Evolutionary conservation across 2,797 vertebrate genomes (phyloP).

Genomic region (Sarcophilus harrisii): DNA sequence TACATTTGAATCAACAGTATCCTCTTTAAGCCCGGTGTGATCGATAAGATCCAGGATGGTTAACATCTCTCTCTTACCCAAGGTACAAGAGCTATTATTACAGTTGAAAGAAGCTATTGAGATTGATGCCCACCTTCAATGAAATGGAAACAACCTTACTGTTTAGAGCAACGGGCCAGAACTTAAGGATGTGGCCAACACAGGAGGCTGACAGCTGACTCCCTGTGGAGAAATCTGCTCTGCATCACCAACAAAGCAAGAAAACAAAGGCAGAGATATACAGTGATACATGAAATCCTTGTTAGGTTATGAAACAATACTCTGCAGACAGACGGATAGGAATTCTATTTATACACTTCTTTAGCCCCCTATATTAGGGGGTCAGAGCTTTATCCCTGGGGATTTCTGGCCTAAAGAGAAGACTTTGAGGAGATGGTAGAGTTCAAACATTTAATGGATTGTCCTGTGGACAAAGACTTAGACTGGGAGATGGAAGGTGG

Average conservation of each 20-base stretch:
- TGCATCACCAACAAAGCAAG: background rate
- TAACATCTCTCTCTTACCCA: background rate
- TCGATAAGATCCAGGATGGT: background rate
- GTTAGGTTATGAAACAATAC: conserved; percentile 8
- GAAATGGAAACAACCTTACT: fast-evolving
- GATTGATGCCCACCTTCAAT: background rate
- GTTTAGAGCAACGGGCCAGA: background rate
- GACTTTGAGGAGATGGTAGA: background rate
- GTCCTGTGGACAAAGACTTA: background rate
- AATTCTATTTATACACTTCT: background rate
- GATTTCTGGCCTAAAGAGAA: background rate
- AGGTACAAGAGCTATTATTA: background rate
- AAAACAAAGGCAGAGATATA: background rate
- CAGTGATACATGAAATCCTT: background rate
- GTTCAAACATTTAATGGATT: background rate
- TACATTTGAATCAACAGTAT: background rate
- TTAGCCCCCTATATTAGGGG: background rate
- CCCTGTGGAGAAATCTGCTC: background rate
- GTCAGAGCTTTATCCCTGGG: background rate
- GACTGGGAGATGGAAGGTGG: too few relatives aligned
- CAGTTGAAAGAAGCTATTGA: background rate
- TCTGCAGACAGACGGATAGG: background rate
- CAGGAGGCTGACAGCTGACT: background rate
- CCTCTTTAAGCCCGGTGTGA: background rate
- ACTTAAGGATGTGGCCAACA: background rate